Percentiles rank a stretch among this genome's conserved stretches.
Evolutionary conservation across 2,113 vertebrate genomes (phyloP).

Genomic region (Odontophorus gujanensis): DNA sequence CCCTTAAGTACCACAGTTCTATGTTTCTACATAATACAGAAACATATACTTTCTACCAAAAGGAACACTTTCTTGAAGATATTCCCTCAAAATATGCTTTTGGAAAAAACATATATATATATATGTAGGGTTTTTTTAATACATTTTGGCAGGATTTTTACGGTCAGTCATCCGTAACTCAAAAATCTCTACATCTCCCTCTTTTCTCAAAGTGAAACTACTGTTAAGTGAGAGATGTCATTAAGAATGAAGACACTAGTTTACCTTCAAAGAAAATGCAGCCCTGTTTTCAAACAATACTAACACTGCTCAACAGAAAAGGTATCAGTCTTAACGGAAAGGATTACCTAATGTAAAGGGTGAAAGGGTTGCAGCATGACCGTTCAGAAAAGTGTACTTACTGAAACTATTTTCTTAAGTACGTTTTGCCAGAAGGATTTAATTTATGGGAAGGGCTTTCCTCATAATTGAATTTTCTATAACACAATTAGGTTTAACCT

Average conservation of each 20-base stretch:
- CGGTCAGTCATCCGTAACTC: not conserved
- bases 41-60: not conserved
- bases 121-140: no score
- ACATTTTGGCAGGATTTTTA: not conserved
- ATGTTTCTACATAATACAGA: not conserved
- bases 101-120: not conserved
- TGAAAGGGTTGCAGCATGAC: not conserved
- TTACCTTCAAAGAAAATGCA: not conserved
- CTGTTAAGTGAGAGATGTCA: not conserved
- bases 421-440: not conserved
- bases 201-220: not conserved
- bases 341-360: not conserved
- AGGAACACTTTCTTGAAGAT: not conserved
- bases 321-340: not conserved
- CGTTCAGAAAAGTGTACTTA: not conserved
- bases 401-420: not conserved
- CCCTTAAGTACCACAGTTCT: not conserved
- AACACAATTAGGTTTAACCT: not conserved
- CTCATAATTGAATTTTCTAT: constrained; percentile 8
- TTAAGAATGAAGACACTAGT: not conserved
- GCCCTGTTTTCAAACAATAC: not conserved
- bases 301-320: not conserved
- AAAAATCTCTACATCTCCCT: not conserved
- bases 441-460: not conserved
- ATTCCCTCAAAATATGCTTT: not conserved